Evolutionary conservation across 2,797 vertebrate species (phyloP).

Genomic region (Etheostoma nigrum): DNA sequence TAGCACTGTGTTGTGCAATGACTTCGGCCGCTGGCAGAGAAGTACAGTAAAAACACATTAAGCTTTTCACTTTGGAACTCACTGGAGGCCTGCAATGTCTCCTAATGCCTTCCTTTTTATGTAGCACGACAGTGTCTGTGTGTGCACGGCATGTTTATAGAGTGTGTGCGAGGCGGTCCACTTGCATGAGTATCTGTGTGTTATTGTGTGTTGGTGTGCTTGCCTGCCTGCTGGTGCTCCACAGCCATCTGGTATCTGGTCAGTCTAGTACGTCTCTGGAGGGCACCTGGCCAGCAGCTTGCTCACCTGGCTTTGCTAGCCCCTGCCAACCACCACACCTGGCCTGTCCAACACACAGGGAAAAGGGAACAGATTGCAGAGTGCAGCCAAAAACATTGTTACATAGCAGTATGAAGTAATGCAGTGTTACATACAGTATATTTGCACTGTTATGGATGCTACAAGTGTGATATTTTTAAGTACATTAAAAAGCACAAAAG

Average conservation of each 20-base stretch:
- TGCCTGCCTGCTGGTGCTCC: conserved; percentile 64
- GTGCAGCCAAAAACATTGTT: conserved; percentile 44
- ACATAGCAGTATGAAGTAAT: conserved; percentile 36
- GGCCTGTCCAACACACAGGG: conserved; percentile 53
- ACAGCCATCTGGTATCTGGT: conserved; percentile 80
- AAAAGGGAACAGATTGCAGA: conserved; percentile 65
- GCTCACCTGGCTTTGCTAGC: conserved; percentile 77
- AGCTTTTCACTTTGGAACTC: conserved; percentile 67
- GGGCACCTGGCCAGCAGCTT: conserved; percentile 81
- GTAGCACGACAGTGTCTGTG: conserved; percentile 33
- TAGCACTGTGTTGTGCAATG: conserved; percentile 50
- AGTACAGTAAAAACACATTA: conserved; percentile 73
- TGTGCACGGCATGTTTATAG: conserved; percentile 6
- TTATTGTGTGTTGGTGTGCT: conserved; percentile 23
- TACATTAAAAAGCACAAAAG: not conserved
- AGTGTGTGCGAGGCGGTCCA: conserved; percentile 24
- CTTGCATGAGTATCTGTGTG: conserved; percentile 37
- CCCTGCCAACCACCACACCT: conserved; percentile 78
- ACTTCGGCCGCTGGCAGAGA: conserved; percentile 52
- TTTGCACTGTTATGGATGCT: conserved; percentile 1
- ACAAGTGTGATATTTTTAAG: not conserved
- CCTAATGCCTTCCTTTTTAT: conserved; percentile 63
- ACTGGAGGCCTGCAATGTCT: conserved; percentile 61
- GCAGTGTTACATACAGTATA: conserved; percentile 9
- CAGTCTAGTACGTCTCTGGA: conserved; percentile 75